Percentiles rank a stretch among this genome's conserved stretches.
phyloP scores from a whole-genome alignment of 2,797 vertebrate species.

The Phrynocephalus forsythii region DNA sequence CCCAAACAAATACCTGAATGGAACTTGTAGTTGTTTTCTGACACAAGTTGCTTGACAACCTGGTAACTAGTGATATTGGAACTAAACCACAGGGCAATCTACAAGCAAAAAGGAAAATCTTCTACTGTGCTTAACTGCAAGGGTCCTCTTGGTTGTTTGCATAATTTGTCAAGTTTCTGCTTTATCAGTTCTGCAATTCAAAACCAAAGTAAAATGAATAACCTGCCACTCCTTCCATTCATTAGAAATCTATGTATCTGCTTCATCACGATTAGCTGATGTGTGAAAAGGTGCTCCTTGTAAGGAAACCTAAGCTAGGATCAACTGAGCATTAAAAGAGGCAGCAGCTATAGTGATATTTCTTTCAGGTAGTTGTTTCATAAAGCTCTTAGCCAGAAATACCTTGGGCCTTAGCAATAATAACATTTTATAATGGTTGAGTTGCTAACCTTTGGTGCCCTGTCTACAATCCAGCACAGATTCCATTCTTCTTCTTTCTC shows the following conservation, averaged over 20 bases:
- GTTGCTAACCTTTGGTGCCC: constrained; percentile 22
- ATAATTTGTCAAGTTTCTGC: no score
- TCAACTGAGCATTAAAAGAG: neutral
- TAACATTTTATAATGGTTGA: constrained; percentile 31
- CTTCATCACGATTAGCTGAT: neutral
- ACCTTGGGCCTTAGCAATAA: constrained; percentile 16
- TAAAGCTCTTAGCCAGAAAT: constrained; percentile 17
- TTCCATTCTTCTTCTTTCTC: constrained; percentile 23
- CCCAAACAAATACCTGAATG: no score
- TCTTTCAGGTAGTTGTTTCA: constrained; percentile 8
- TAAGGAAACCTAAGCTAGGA: neutral
- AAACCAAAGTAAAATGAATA: neutral
- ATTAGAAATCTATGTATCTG: neutral
- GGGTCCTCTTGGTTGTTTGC: neutral
- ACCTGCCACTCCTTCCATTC: neutral
- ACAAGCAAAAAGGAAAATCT: neutral
- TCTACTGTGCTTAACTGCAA: neutral
- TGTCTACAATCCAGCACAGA: constrained; percentile 19
- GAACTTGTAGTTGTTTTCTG: neutral
- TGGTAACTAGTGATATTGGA: neutral
- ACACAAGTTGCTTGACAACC: neutral
- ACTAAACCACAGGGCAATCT: neutral
- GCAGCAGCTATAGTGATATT: neutral
- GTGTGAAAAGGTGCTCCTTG: neutral
- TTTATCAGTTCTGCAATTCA: neutral